These are phyloP conservation scores for Mycteria americana DNA, from an alignment of 2,797 vertebrate species.

Conservation along the genomic window DNA sequence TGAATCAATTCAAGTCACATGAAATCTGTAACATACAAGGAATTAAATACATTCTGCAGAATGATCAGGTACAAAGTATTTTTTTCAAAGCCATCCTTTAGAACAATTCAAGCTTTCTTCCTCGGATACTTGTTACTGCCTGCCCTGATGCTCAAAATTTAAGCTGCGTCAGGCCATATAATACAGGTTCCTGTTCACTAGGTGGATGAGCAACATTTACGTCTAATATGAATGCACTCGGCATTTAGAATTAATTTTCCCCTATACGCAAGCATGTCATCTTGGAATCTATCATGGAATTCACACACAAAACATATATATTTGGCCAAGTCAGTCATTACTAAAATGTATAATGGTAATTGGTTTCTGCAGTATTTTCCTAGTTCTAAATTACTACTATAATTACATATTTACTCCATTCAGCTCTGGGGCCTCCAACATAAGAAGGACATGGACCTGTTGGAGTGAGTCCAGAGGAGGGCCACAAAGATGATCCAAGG, in stretches of 20 bases:
- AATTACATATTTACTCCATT: conserved; percentile 13
- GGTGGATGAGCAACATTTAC: not conserved
- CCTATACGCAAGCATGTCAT: not conserved
- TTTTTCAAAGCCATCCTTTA: not conserved
- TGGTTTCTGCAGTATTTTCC: conserved; percentile 38
- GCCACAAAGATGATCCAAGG: not conserved
- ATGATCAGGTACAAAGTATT: not conserved
- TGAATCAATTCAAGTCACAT: not conserved
- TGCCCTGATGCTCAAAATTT: conserved; percentile 7
- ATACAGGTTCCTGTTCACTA: not conserved
- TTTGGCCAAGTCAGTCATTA: conserved; percentile 41
- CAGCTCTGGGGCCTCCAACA: not conserved
- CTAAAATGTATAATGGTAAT: conserved; percentile 29
- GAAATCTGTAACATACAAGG: not conserved
- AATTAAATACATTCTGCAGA: not conserved
- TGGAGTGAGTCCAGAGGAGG: not conserved
- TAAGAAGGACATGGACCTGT: not conserved
- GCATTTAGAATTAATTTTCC: conserved; percentile 27
- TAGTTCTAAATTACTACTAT: conserved; percentile 39
- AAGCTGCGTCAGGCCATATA: not conserved
- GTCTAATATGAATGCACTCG: not conserved
- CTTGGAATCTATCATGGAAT: conserved; percentile 4
- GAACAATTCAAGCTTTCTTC: not conserved
- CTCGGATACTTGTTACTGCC: not conserved
- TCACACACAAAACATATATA: conserved; percentile 11